These are phyloP conservation scores for Coelogynopora nodosa DNA, from an alignment of 2,888 invertebrate genomes.

Conservation along the genomic window DNA sequence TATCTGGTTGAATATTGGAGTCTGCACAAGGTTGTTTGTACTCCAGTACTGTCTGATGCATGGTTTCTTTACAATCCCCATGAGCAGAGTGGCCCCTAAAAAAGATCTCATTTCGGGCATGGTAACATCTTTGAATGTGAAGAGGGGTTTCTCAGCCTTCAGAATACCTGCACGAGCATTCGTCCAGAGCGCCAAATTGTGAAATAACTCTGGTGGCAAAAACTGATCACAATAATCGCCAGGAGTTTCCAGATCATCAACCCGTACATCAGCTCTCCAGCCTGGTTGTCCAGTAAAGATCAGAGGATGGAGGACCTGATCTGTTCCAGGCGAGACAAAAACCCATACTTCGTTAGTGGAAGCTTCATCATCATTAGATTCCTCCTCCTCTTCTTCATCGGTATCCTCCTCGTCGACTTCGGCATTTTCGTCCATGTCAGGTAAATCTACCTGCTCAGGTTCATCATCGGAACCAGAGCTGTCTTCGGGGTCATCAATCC, in stretches of 20 bases:
- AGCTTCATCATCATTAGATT: constrained; percentile 28
- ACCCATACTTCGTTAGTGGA: constrained; percentile 31
- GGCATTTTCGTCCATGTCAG: constrained; percentile 31
- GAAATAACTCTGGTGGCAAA: constrained; percentile 31
- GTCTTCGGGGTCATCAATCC: constrained; percentile 31
- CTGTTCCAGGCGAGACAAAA: constrained; percentile 31
- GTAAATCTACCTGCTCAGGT: constrained; percentile 31
- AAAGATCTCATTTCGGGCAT: constrained; percentile 31
- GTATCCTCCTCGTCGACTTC: constrained; percentile 31
- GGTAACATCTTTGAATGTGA: constrained; percentile 31
- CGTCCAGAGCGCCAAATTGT: constrained; percentile 31
- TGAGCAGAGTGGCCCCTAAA: constrained; percentile 27
- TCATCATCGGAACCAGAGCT: constrained; percentile 31
- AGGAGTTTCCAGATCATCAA: constrained; percentile 31
- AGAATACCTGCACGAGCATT: constrained; percentile 31
- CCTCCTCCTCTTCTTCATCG: constrained; percentile 31
- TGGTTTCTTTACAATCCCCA: constrained; percentile 31
- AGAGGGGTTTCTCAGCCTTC: constrained; percentile 31
- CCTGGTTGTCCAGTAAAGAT: constrained; percentile 31
- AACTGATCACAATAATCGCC: constrained; percentile 31
- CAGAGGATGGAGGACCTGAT: constrained; percentile 31
- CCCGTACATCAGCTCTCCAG: constrained; percentile 31
- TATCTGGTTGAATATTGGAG: neutral
- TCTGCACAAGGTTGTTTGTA: neutral
- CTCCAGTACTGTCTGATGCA: constrained; percentile 7